A percentile compares a stretch with the other conserved stretches of the same genome.
Conservation (phyloP, 2,113 vertebrate genomes). For the Lontra canadensis region DNA sequence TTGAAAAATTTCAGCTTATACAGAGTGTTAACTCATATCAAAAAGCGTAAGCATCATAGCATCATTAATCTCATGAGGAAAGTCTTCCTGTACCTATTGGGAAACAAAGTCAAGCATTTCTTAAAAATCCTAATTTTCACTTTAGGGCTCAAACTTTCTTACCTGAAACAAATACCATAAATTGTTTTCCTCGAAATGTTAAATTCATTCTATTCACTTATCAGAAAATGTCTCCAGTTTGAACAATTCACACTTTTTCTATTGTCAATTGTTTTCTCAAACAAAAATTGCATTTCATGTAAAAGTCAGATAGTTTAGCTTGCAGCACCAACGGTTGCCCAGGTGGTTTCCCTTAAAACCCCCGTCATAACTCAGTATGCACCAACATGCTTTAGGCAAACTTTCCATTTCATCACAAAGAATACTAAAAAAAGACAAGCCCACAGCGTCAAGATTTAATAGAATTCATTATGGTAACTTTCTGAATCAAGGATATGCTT, state of each 20-base stretch:
- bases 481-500: neutral
- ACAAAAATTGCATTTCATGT: neutral
- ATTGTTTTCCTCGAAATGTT: neutral
- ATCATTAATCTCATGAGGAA: neutral
- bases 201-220: neutral
- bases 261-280: neutral
- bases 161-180: neutral
- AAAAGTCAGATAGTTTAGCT: neutral
- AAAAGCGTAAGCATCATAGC: neutral
- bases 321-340: accelerated
- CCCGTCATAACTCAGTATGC: accelerated
- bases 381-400: too few relatives aligned
- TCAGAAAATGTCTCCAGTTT: neutral
- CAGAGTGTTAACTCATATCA: neutral
- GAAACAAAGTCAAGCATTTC: neutral
- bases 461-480: neutral
- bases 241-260: neutral
- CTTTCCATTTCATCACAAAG: too few relatives aligned
- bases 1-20: neutral
- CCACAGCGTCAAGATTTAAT: neutral
- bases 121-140: neutral
- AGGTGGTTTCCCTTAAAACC: neutral
- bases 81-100: neutral
- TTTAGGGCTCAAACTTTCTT: neutral
- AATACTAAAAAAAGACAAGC: neutral